Conservation (phyloP, 2,797 vertebrate species). For the Acrossocheilus fasciatus region DNA sequence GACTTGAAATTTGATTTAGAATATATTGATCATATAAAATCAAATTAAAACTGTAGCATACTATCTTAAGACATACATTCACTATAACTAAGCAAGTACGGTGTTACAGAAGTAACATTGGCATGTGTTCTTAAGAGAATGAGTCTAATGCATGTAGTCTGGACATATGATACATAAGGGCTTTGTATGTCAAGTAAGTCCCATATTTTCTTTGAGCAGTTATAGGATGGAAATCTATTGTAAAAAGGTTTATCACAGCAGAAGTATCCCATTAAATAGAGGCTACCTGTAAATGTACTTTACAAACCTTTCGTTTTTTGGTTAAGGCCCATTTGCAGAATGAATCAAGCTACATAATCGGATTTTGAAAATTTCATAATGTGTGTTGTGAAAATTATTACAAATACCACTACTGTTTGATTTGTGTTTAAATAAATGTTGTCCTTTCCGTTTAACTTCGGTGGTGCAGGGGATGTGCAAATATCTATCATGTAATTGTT, state of each 20-base stretch:
- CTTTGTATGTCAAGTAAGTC: slow-evolving; percentile 58
- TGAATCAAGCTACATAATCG: slow-evolving; percentile 12
- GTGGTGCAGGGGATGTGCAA: slow-evolving; percentile 58
- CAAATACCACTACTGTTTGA: slow-evolving; percentile 32
- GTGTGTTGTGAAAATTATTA: slow-evolving; percentile 31
- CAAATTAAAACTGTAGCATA: slow-evolving; percentile 17
- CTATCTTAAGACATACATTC: slow-evolving; percentile 21
- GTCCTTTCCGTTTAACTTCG: slow-evolving; percentile 56
- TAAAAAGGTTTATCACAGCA: slow-evolving; percentile 28
- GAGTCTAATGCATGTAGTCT: slow-evolving; percentile 63
- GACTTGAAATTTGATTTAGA: slow-evolving; percentile 14
- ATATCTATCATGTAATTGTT: slow-evolving; percentile 49
- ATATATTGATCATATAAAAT: slow-evolving; percentile 22
- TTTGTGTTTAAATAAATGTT: slow-evolving; percentile 46
- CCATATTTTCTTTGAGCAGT: slow-evolving; percentile 35
- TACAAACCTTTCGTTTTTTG: neutral
- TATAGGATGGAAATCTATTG: slow-evolving; percentile 17
- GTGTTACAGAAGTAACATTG: slow-evolving; percentile 37
- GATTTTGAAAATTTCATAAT: slow-evolving; percentile 22
- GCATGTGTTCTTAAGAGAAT: slow-evolving; percentile 59
- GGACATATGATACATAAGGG: slow-evolving; percentile 58
- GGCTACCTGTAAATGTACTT: slow-evolving; percentile 31
- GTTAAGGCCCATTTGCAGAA: neutral
- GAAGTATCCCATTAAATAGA: slow-evolving; percentile 26
- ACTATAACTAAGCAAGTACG: slow-evolving; percentile 33